Base-by-base conservation (phyloP, 2,113 vertebrate species). In the Cichladusa arquata region DNA sequence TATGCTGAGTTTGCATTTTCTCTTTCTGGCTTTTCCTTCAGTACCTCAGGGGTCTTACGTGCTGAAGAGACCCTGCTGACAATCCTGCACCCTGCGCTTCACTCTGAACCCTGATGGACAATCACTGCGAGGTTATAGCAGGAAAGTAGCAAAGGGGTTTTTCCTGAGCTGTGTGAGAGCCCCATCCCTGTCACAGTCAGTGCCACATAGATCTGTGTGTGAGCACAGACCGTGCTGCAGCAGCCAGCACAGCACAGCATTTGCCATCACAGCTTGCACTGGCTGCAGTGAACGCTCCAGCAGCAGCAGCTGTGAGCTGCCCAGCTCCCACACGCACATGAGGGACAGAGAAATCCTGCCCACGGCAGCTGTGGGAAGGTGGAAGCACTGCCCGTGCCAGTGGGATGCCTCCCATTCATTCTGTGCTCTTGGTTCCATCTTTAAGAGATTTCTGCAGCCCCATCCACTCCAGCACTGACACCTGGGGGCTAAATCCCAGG, bases 291-390 rank as follows among this genome's bases (percentile, higher is more conserved):
- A 82, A 31, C 9, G 6, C 78, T 60, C 85, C 77, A 31, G 88
- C 53, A 93, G 88, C 86, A 93, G 66, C 69, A 92, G 88, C 76
- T 84, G 72, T 38, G 26, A 42, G 89, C 72, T 78, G 69, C 79
- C 53, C 1, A 2, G 65, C 64, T 88, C 79, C 73, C 28, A 40
- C 76, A 24, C 1, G 7, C 9, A 8, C 48, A 2, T 1, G 5
- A 29, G 6, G 8, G 26, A 50, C 45, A 45, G 10, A 53, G 84
- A 93, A 82, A 85, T 81, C 66, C 66, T 78, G 56, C 79, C 67
- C 1, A 2, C 0, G 7, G 88, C 69, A 66, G 67, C 88, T 56
- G 78, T 2, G 3, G 54, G 28, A 71, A 80, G 51, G 42, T 42
- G 34, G 38, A 56, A 23, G 40, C 26, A 20, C 69, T 6, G 1